Base-by-base conservation (phyloP, 2,113 vertebrate genomes). In the Calyptommatus sinebrachiatus region DNA sequence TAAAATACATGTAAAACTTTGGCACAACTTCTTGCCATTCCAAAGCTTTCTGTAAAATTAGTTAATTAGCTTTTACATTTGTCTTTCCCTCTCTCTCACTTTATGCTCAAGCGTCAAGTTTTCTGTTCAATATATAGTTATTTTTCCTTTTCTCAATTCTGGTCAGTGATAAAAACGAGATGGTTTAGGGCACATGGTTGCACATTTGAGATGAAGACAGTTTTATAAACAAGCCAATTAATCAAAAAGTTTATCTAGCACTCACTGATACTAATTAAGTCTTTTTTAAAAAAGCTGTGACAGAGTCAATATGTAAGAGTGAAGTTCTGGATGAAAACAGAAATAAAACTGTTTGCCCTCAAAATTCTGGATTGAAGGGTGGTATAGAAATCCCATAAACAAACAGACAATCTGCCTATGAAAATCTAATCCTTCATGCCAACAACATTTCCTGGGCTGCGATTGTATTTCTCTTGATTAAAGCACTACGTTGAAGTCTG, bases 11-110 rank as follows among this genome's bases (percentile, higher is more conserved):
- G 76, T 11, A 88, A 80, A 2, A 41, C 76, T 48, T 79, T 91
- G 88, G 87, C 90, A 92, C 72, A 14, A 31, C 79, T 85, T 87
- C 76, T 84, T 90, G 82, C 82, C 78, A 46, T 31, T 87, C 87
- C 82, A 78, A 90, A 82, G 82, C 74, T 88, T 45, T 83, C 89
- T 60, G 78, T 88, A 61, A 90, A 91, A 90, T 84, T 89, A 84
- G 81, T 86, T 91, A 91, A 91, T 89, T 92, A 88, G 81, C 62
- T 62, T 53, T 29, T 41, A 48, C 18, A 29, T 4, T 16, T 8
- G 2, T 50, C 50, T 18, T 18, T 57, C 53, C 16, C 53, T 57
- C 53, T 84, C 86, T 85, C 88, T 77, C 77, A 70, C 85, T 79
- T 77, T 85, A 87, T 85, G 81, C 71, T 81, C 71, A 81, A 84